phyloP scores from a whole-genome alignment of 2,113 vertebrate species.

The Oxyura jamaicensis region DNA sequence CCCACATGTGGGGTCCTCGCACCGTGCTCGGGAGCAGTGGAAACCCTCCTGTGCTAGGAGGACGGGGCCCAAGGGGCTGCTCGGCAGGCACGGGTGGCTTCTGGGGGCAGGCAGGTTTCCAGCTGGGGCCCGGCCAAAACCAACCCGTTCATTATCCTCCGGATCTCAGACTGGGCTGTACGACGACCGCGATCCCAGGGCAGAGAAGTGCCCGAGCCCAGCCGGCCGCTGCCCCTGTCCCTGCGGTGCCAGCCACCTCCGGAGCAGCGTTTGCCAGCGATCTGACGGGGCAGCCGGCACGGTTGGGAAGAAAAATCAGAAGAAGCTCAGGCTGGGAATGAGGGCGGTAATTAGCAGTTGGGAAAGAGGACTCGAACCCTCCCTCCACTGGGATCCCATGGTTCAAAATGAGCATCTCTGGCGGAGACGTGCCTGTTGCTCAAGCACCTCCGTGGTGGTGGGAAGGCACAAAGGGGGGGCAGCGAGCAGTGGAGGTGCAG shows the following conservation, averaged over 20 bases:
- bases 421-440: background rate
- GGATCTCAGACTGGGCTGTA: constrained; percentile 13
- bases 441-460: background rate
- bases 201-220: background rate
- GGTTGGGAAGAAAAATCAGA: rapidly evolving
- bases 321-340: background rate
- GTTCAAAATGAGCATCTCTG: background rate
- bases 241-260: rapidly evolving
- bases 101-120: background rate
- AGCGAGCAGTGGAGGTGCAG: background rate
- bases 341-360: background rate
- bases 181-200: background rate
- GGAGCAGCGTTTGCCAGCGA: rapidly evolving
- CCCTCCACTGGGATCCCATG: background rate
- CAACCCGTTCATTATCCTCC: constrained; percentile 50
- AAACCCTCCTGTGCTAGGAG: background rate
- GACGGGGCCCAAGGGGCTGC: background rate
- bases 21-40: background rate
- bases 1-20: background rate
- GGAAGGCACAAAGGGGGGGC: background rate
- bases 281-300: background rate
- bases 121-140: constrained; percentile 54
- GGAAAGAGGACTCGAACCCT: background rate
- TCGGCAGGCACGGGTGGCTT: background rate
- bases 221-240: rapidly evolving